Conservation (phyloP, 2,888 invertebrate species). For the Lordiphosa andalusiaca region DNA sequence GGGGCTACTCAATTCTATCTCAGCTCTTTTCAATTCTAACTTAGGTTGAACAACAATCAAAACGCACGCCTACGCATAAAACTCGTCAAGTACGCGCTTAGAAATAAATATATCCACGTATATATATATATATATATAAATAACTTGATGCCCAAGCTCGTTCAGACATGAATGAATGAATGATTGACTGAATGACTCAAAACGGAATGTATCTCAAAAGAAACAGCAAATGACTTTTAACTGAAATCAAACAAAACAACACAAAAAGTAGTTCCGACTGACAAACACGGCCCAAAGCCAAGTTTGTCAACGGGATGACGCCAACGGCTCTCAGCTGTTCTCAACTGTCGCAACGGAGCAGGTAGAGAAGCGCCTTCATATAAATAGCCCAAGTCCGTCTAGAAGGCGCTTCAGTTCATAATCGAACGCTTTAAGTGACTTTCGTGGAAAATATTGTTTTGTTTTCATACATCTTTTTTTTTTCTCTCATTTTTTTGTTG, state of each 20-base stretch:
- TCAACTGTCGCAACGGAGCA: slow-evolving; percentile 23
- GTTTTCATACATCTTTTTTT: slow-evolving; percentile 1
- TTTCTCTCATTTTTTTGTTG: slow-evolving; percentile 9
- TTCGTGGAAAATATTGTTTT: slow-evolving; percentile 1
- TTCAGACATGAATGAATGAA: slow-evolving; percentile 29
- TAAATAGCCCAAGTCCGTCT: slow-evolving; percentile 60
- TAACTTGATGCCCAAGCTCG: slow-evolving; percentile 53
- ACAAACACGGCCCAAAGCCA: slow-evolving; percentile 45
- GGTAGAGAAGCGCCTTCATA: slow-evolving; percentile 48
- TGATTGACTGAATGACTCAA: slow-evolving; percentile 39
- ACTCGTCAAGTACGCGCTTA: slow-evolving; percentile 57
- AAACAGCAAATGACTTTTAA: slow-evolving; percentile 49
- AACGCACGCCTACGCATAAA: slow-evolving; percentile 44
- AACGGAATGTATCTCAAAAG: slow-evolving; percentile 26
- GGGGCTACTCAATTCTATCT: not conserved
- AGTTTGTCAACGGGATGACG: slow-evolving; percentile 70
- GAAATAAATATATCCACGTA: too few relatives aligned
- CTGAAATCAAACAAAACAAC: slow-evolving; percentile 42
- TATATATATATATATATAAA: slow-evolving; percentile 35
- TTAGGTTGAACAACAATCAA: slow-evolving; percentile 16
- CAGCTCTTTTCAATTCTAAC: not conserved
- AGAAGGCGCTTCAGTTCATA: slow-evolving; percentile 64
- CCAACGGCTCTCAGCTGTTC: slow-evolving; percentile 69
- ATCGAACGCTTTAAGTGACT: slow-evolving; percentile 47
- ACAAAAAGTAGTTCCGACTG: slow-evolving; percentile 60